Evolutionary conservation across 2,113 vertebrate genomes (phyloP), one percentile per base, ranked within the genome.

Genomic region (Anser brachyrhynchus): DNA sequence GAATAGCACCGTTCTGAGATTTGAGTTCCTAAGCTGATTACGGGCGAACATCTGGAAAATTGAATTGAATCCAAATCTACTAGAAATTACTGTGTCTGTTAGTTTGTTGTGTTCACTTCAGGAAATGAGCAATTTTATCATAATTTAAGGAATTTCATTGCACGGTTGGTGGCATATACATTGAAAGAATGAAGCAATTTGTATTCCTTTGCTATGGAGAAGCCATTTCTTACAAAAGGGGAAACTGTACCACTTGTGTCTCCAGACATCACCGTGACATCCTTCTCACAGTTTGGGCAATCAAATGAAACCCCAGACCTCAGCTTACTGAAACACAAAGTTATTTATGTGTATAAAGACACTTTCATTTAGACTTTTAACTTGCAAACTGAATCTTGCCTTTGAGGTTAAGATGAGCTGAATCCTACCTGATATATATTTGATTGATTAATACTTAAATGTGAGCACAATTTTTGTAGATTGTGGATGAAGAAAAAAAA

Each of bases 21-120:
- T 97, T 92, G 73, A 95, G 81, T 93, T 97, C 86, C 84, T 96
- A 92, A 88, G 84, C 88, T 97, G 96, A 96, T 97, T 95, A 90
- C 80, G 92, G 51, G 88, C 29, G 10, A 97, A 97, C 96, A 97
- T 97, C 95, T 97, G 97, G 96, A 96, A 97, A 96, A 97, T 89
- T 97, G 96, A 96, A 95, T 77, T 94, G 96, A 96, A 90, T 96
- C 95, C 96, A 97, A 96, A 97, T 89, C 90, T 89, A 96, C 86
- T 97, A 97, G 95, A 97, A 96, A 93, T 93, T 94, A 95, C 90
- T 83, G 84, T 89, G 92, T 91, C 96, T 97, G 95, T 95, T 95
- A 96, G 94, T 95, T 97, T 97, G 94, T 97, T 97, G 96, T 95
- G 88, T 91, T 97, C 95, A 95, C 66, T 96, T 94, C 95, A 97